Evolutionary conservation across 2,113 vertebrate species (phyloP).

Genomic region (Neoarius graeffei): DNA sequence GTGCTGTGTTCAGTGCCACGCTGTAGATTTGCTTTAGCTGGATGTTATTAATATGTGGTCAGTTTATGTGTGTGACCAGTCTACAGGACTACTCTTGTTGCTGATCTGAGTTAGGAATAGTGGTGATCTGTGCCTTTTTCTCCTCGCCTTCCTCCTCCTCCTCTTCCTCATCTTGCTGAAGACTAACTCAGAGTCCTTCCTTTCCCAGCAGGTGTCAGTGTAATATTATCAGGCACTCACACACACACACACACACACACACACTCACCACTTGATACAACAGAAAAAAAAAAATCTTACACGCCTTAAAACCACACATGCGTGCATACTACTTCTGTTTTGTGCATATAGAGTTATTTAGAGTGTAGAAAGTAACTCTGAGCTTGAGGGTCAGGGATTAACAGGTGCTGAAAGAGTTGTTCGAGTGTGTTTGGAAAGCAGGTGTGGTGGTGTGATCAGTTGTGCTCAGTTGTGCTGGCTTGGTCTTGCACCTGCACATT

Average conservation of each 20-base stretch:
- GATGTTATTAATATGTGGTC: background rate
- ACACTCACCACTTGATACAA: slow-evolving; percentile 7
- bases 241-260: slow-evolving; percentile 40
- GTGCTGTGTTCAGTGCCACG: background rate
- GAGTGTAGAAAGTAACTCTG: background rate
- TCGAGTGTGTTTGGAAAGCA: slow-evolving; percentile 37
- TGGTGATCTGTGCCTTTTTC: background rate
- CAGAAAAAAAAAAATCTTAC: slow-evolving; percentile 1
- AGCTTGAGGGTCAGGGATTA: slow-evolving; percentile 32
- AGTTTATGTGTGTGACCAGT: background rate
- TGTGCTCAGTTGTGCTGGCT: slow-evolving; percentile 9
- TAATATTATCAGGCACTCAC: slow-evolving; percentile 62
- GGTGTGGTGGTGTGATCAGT: slow-evolving; percentile 40
- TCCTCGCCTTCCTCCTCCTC: slow-evolving; percentile 6
- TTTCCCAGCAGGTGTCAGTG: slow-evolving; percentile 77
- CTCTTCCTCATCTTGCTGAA: slow-evolving; percentile 40
- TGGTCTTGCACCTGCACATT: slow-evolving; percentile 45
- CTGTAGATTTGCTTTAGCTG: background rate
- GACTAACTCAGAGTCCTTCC: slow-evolving; percentile 52
- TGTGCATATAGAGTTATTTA: background rate
- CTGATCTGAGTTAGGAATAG: background rate
- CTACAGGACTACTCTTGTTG: slow-evolving; percentile 7
- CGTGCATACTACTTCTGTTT: background rate
- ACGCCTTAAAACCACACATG: background rate
- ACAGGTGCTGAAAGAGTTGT: slow-evolving; percentile 36